Base-by-base conservation (phyloP, 2,113 vertebrate species). In the Ammodytes marinus region DNA sequence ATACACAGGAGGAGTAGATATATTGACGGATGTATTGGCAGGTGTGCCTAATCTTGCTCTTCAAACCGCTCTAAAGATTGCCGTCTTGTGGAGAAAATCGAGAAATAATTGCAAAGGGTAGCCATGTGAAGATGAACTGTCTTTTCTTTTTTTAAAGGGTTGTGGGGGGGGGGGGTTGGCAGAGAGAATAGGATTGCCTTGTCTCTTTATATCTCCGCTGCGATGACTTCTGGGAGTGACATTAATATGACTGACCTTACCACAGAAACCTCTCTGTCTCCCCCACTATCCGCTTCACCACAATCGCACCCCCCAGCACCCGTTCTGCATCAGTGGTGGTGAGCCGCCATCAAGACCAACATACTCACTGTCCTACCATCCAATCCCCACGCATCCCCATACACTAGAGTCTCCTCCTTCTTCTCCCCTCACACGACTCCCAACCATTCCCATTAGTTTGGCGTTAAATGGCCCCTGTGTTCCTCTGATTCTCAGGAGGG, bases 401-500 rank as follows among this genome's bases (percentile, higher is more conserved):
- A 47, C 63, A 63, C 27, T 39, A 27, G 35, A 82, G 54, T 69
- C 81, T 59, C 75, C 85, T 60, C 71, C 68, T 77, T 45, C 79
- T 39, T 70, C 88, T 76, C 69, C 71, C 66, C 83, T 59, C 80
- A 79, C 65, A 74, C 65, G 35, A 84, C 86, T 87, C 77, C 86
- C 80, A 69, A 75, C 27, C 89, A 80, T 92, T 91, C 89, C 83
- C 88, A 91, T 92, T 92, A 91, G 81, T 83, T 88, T 88, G 85
- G 12, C 46, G 63, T 89, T 94, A 94, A 95, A 95, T 91, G 87
- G 85, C 74, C 79, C 84, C 90, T 83, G 92, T 92, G 93, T 92
- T 91, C 77, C 77, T 79, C 59, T 53, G 77, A 83, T 75, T 91
- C 94, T 89, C 93, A 71, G 76, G 88, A 89, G 93, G 86, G 66